Conservation (phyloP, 1,140 invertebrate species). For the Drosophila truncata region DNA sequence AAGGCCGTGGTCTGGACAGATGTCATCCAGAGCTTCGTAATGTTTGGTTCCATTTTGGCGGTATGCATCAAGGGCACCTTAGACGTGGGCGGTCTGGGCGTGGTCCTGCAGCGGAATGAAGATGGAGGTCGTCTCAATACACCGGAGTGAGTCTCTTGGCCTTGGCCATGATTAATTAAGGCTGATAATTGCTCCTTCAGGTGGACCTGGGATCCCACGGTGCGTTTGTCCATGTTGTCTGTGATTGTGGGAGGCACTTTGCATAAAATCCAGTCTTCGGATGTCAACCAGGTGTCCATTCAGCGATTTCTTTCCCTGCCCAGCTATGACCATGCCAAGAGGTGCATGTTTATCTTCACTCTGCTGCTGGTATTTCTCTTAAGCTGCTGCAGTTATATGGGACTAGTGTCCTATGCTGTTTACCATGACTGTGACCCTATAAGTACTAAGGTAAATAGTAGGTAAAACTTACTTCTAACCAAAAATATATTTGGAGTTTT, state of each 20-base stretch:
- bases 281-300: conserved; percentile 93
- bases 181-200: conserved; percentile 82
- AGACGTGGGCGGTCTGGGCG: conserved; percentile 91
- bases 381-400: conserved; percentile 89
- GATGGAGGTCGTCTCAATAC: conserved; percentile 91
- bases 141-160: conserved; percentile 88
- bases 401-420: conserved; percentile 92
- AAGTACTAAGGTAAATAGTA: conserved; percentile 85
- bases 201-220: conserved; percentile 89
- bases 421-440: conserved; percentile 92
- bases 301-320: conserved; percentile 90
- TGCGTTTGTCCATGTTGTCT: conserved; percentile 92
- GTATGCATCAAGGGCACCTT: conserved; percentile 92
- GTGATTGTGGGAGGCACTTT: conserved; percentile 93
- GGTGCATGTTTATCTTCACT: conserved; percentile 88
- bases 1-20: conserved; percentile 98
- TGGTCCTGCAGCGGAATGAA: conserved; percentile 90
- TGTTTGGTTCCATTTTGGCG: conserved; percentile 93
- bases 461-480: conserved; percentile 54
- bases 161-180: conserved; percentile 13
- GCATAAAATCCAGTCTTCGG: conserved; percentile 94
- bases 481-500: not conserved
- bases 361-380: conserved; percentile 88
- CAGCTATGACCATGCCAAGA: conserved; percentile 65
- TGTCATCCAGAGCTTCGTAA: conserved; percentile 93